Conservation (phyloP, 1,140 invertebrate species). For the Lordiphosa clarofinis region DNA sequence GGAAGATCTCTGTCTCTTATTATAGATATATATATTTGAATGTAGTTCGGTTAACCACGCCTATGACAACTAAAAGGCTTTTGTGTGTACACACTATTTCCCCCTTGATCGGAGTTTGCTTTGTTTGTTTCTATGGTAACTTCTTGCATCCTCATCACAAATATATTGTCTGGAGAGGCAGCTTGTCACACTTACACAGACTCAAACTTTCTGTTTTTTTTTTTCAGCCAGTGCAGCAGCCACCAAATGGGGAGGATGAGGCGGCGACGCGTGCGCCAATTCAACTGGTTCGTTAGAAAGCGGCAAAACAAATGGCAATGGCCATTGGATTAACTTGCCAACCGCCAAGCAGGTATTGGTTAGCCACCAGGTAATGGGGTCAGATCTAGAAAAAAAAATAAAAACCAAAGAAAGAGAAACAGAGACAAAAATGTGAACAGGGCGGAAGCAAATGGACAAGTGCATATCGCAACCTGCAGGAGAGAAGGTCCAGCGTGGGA, state of each 20-base stretch:
- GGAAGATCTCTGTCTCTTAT: too few relatives aligned
- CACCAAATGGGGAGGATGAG: constrained; percentile 1
- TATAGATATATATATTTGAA: too few relatives aligned
- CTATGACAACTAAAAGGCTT: neutral
- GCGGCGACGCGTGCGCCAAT: constrained; percentile 63
- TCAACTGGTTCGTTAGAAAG: constrained; percentile 75
- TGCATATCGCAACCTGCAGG: constrained; percentile 53
- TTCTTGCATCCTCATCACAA: constrained; percentile 4
- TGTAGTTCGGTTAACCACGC: neutral
- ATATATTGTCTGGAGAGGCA: constrained; percentile 7
- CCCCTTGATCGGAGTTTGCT: constrained; percentile 1
- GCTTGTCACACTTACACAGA: constrained; percentile 15
- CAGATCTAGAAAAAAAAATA: constrained; percentile 70
- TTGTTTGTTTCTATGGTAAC: constrained; percentile 10
- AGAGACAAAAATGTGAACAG: constrained; percentile 45
- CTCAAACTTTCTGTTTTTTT: constrained; percentile 10
- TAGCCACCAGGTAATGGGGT: constrained; percentile 73
- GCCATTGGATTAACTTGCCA: constrained; percentile 6
- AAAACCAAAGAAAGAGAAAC: constrained; percentile 7
- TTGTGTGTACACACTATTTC: constrained; percentile 1
- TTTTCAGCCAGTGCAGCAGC: constrained; percentile 25
- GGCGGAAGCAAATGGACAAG: constrained; percentile 46
- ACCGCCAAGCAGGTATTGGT: constrained; percentile 40
- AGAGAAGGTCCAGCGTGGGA: constrained; percentile 33
- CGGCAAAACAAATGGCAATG: constrained; percentile 65